Percentiles rank a stretch among this genome's conserved stretches.
phyloP scores from a whole-genome alignment of 2,797 vertebrate genomes.

The Pteronotus mesoamericanus region DNA sequence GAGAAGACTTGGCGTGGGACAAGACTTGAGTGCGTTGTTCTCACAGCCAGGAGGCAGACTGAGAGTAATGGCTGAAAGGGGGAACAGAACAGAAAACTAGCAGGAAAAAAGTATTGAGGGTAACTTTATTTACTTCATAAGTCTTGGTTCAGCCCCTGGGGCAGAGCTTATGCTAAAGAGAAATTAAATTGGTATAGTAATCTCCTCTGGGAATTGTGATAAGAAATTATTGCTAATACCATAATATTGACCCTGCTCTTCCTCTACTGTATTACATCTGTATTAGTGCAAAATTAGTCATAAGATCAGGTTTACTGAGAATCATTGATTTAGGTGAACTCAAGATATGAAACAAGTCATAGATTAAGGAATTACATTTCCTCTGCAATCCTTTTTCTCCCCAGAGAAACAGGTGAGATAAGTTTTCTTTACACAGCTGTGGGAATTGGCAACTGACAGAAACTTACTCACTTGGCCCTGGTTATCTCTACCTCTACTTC shows the following conservation, averaged over 20 bases:
- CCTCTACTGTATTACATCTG: not conserved
- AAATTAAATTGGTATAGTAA: slow-evolving; percentile 4
- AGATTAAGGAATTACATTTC: not conserved
- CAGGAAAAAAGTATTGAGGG: not conserved
- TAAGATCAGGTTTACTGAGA: not conserved
- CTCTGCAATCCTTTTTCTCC: not conserved
- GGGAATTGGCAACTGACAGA: not conserved
- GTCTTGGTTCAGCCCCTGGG: not conserved
- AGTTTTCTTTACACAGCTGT: not conserved
- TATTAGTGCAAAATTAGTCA: not conserved
- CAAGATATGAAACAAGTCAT: not conserved
- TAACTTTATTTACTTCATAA: not conserved
- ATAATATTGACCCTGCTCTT: not conserved
- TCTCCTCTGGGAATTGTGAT: not conserved
- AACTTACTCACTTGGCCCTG: not conserved
- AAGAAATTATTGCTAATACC: not conserved
- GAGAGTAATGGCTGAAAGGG: not conserved
- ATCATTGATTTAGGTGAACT: not conserved
- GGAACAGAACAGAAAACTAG: not conserved
- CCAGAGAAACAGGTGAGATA: not conserved
- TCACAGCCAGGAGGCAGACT: not conserved
- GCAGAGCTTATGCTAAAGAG: not conserved
- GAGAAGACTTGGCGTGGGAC: not conserved
- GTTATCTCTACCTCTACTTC: not conserved
- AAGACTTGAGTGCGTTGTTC: not conserved